These are phyloP conservation scores for Scopus umbretta DNA, from an alignment of 2,113 vertebrate genomes.

Conservation along the genomic window DNA sequence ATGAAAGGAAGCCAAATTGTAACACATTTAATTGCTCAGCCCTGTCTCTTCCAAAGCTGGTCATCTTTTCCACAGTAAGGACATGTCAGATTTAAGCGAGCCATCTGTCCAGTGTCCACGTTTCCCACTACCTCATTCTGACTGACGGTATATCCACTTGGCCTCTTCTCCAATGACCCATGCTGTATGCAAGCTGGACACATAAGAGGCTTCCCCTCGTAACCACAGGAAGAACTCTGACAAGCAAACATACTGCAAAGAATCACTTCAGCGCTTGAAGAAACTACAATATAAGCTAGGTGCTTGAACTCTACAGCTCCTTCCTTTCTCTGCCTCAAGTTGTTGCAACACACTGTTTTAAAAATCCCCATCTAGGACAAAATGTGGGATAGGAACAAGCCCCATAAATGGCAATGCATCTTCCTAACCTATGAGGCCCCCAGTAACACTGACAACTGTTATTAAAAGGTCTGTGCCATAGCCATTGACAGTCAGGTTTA, in stretches of 20 bases:
- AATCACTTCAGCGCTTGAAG: background rate
- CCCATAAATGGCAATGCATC: background rate
- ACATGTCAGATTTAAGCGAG: constrained; percentile 44
- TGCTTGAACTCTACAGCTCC: background rate
- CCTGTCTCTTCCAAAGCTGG: constrained; percentile 20
- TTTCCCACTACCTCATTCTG: constrained; percentile 60
- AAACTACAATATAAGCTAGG: background rate
- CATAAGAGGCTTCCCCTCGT: background rate
- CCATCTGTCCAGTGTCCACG: constrained; percentile 42
- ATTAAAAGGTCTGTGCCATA: background rate
- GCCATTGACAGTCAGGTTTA: background rate
- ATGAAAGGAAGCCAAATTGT: constrained; percentile 48
- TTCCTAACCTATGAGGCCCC: background rate
- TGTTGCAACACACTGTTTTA: background rate
- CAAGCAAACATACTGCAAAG: constrained; percentile 12
- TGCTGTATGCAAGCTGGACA: background rate
- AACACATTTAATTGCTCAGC: constrained; percentile 48
- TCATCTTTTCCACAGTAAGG: constrained; percentile 66
- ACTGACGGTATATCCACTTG: background rate
- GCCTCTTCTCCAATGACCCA: background rate
- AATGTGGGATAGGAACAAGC: background rate
- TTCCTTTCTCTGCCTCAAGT: background rate
- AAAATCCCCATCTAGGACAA: background rate
- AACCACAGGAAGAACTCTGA: constrained; percentile 5
- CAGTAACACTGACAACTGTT: background rate